Conservation (phyloP, 92 coral and sea anemone species). For the Desmophyllum pertusum region DNA sequence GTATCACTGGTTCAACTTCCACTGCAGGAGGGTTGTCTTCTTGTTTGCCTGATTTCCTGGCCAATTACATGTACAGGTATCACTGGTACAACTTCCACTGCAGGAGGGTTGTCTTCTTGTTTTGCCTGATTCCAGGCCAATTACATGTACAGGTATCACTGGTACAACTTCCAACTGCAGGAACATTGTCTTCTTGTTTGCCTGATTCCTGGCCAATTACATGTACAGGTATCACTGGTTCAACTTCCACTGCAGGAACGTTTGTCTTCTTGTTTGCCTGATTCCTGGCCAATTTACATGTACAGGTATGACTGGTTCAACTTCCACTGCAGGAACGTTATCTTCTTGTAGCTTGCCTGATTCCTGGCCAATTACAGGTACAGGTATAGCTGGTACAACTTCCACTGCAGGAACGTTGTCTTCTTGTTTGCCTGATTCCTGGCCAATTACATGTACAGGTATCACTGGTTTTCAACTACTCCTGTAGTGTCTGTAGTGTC, state of each 20-base stretch:
- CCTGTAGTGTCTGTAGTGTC: neutral
- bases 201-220: too few species aligned
- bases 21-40: too few species aligned
- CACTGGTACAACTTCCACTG: neutral
- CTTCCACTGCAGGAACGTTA: neutral
- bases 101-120: too few species aligned
- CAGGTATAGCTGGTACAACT: neutral
- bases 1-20: too few species aligned
- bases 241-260: neutral
- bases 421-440: neutral
- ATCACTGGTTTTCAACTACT: neutral
- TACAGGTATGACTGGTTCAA: neutral
- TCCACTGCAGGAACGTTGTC: neutral
- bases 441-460: neutral
- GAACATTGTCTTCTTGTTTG: too few species aligned
- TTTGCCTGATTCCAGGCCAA: too few species aligned
- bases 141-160: too few species aligned
- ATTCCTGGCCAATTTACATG: neutral
- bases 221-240: too few species aligned
- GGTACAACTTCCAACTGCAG: too few species aligned
- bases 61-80: too few species aligned
- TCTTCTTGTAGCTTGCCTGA: neutral
- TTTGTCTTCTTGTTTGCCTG: neutral
- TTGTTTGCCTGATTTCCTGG: too few species aligned
- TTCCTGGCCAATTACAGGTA: neutral